phyloP scores from a whole-genome alignment of 2,797 vertebrate genomes.

The Phalanger gymnotis region DNA sequence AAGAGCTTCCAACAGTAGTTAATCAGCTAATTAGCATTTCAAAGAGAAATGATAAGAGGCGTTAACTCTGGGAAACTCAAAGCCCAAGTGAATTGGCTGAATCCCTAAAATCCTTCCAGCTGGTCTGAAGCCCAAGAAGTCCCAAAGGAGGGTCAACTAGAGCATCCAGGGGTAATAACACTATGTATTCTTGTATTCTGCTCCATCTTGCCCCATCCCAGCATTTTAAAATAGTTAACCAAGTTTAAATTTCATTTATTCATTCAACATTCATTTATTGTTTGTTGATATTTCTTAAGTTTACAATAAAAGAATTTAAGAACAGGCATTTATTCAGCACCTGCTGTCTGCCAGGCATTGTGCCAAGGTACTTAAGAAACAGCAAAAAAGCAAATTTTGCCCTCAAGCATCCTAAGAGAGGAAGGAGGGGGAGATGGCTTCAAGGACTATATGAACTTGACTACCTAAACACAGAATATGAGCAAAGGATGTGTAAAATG shows the following conservation, averaged over 20 bases:
- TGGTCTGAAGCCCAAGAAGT: background rate
- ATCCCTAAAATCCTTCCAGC: background rate
- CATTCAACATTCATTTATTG: background rate
- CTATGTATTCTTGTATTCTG: background rate
- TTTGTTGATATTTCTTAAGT: background rate
- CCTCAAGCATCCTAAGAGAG: background rate
- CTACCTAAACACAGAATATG: background rate
- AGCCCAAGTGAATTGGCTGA: background rate
- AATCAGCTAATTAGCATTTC: background rate
- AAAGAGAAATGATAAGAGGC: slow-evolving; percentile 2
- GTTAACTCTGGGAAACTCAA: background rate
- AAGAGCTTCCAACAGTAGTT: background rate
- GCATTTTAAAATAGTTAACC: background rate
- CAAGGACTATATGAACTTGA: background rate
- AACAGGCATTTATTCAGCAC: background rate
- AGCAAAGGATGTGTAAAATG: background rate
- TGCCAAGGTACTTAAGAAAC: background rate
- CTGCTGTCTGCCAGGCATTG: background rate
- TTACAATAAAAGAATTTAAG: background rate
- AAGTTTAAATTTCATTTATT: background rate
- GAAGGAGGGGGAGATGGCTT: background rate
- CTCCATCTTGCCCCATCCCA: background rate
- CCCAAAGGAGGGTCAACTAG: background rate
- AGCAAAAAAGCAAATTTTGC: background rate
- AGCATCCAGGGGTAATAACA: background rate